phyloP scores from a whole-genome alignment of 1,140 invertebrate species.

The Heterodera schachtii region DNA sequence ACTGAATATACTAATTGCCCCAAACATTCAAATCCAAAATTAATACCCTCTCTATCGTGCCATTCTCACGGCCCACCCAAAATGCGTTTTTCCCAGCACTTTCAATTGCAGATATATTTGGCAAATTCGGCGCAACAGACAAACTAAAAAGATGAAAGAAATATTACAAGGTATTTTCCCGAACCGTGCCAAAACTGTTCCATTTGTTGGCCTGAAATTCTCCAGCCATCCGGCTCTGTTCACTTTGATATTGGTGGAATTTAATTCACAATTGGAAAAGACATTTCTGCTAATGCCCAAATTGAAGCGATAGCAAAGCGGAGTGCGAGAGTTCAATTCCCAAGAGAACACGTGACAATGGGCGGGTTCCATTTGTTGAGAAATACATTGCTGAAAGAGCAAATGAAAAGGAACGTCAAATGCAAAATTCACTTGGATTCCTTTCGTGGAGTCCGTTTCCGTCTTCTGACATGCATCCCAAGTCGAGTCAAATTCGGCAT shows the following conservation, averaged over 20 bases:
- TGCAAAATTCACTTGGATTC: not conserved
- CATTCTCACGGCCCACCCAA: constrained; percentile 15
- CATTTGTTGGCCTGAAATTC: constrained; percentile 21
- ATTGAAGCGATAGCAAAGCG: constrained; percentile 18
- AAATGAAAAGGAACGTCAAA: not conserved
- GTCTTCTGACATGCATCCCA: constrained; percentile 18
- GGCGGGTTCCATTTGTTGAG: not conserved
- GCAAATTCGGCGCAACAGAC: not conserved
- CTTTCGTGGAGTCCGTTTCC: constrained; percentile 3
- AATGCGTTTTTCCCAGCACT: constrained; percentile 3
- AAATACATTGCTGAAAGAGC: constrained; percentile 3
- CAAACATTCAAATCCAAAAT: not conserved
- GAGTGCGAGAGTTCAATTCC: constrained; percentile 6
- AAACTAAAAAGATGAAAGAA: constrained; percentile 13
- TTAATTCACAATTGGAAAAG: constrained; percentile 17
- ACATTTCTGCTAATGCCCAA: not conserved
- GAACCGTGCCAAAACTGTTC: constrained; percentile 8
- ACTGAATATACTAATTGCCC: not conserved
- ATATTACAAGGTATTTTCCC: not conserved
- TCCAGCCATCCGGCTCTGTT: constrained; percentile 25
- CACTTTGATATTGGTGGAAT: constrained; percentile 1
- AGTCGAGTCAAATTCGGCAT: not conserved
- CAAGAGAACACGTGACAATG: constrained; percentile 26
- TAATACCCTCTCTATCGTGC: constrained; percentile 11
- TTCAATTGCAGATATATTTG: not conserved